These are phyloP conservation scores for Semicossyphus pulcher DNA, from an alignment of 2,113 vertebrate genomes.

Conservation along the genomic window DNA sequence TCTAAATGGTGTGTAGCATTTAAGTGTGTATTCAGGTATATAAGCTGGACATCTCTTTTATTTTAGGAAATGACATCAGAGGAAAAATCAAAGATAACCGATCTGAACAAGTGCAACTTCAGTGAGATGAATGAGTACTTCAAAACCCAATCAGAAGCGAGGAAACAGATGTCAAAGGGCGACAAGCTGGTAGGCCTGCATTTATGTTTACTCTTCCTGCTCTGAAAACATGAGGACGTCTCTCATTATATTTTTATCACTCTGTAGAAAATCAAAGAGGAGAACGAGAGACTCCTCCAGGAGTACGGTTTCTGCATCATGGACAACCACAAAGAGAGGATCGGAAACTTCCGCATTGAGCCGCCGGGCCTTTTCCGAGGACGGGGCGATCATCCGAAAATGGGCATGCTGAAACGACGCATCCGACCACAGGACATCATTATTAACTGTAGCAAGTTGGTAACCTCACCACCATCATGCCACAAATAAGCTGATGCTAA, in stretches of 20 bases:
- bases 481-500: too few species aligned
- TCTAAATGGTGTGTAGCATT: not conserved
- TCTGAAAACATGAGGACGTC: not conserved
- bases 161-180: constrained; percentile 97
- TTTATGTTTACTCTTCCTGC: not conserved
- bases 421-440: constrained; percentile 95
- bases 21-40: not conserved
- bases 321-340: constrained; percentile 97
- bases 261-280: constrained; percentile 94
- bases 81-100: constrained; percentile 91
- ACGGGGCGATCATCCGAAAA: constrained; percentile 96
- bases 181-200: constrained; percentile 89
- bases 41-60: not conserved
- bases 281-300: constrained; percentile 92
- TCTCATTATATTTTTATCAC: not conserved
- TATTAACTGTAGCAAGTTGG: constrained; percentile 99
- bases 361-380: constrained; percentile 95
- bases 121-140: constrained; percentile 93
- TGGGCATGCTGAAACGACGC: constrained; percentile 96
- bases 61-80: constrained; percentile 95
- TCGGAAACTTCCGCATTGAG: constrained; percentile 97
- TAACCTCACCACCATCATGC: not conserved
- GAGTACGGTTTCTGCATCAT: constrained; percentile 96
- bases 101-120: constrained; percentile 94
- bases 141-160: constrained; percentile 93